Evolutionary conservation across 2,113 vertebrate genomes (phyloP).

Genomic region (Sinocyclocheilus rhinocerous): DNA sequence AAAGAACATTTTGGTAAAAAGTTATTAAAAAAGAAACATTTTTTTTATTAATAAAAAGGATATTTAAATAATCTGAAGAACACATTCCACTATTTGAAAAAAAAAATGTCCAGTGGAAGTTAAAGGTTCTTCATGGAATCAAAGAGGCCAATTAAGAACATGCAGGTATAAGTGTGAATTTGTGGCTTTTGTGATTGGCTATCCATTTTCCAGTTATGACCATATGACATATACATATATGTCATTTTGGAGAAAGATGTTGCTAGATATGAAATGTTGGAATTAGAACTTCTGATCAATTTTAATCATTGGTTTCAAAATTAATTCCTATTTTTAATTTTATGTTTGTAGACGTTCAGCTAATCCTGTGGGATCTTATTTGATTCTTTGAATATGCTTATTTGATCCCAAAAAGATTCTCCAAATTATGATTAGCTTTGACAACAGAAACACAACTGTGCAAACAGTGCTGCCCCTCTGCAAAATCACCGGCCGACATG

Average conservation of each 20-base stretch:
- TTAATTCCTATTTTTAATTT: neutral
- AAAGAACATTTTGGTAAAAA: no score
- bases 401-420: neutral
- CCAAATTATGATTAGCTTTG: conserved; percentile 18
- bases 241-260: neutral
- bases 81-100: no score
- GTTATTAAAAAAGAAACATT: no score
- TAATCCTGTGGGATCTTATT: no score
- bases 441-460: conserved; percentile 21
- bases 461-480: conserved; percentile 15
- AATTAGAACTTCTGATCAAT: neutral
- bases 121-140: no score
- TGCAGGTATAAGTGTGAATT: neutral
- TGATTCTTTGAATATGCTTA: neutral
- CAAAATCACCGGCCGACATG: neutral
- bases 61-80: no score
- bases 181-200: neutral
- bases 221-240: no score
- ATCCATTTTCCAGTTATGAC: no score
- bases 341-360: neutral
- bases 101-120: no score
- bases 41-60: no score
- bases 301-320: neutral
- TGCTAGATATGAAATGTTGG: neutral
- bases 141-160: neutral